These are phyloP conservation scores for Orius insidiosus DNA, from an alignment of 1,140 invertebrate genomes.

Conservation along the genomic window DNA sequence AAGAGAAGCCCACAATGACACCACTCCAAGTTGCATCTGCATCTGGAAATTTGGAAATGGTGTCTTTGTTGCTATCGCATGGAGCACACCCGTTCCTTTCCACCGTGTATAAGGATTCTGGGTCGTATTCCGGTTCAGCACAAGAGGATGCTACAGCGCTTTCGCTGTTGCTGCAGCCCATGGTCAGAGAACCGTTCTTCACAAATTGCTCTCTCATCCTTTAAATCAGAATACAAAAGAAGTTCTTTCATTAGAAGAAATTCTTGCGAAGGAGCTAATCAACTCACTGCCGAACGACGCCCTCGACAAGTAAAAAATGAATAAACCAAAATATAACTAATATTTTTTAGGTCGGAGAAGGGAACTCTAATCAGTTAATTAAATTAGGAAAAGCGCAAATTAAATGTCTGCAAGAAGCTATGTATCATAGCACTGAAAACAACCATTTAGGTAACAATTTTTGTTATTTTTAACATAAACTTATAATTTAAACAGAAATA, in stretches of 20 bases:
- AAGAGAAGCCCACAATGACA: conserved; percentile 70
- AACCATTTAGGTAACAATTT: conserved; percentile 53
- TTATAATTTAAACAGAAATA: conserved; percentile 39
- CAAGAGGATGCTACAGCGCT: conserved; percentile 67
- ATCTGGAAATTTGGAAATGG: conserved; percentile 61
- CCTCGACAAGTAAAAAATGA: background rate
- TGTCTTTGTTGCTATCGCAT: conserved; percentile 57
- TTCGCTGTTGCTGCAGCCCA: conserved; percentile 75
- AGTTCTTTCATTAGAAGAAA: conserved; percentile 74
- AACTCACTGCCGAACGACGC: conserved; percentile 23
- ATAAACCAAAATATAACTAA: too few relatives aligned
- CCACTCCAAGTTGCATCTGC: conserved; percentile 71
- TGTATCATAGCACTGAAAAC: conserved; percentile 82
- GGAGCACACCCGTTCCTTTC: conserved; percentile 75
- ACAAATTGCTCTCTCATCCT: conserved; percentile 61
- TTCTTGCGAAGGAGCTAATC: conserved; percentile 59
- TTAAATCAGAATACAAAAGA: conserved; percentile 43
- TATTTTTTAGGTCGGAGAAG: conserved; percentile 5
- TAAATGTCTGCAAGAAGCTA: conserved; percentile 71
- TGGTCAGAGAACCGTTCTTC: conserved; percentile 56
- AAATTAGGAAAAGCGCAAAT: conserved; percentile 67
- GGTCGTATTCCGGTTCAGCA: conserved; percentile 68
- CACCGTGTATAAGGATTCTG: conserved; percentile 59
- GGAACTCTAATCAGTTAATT: conserved; percentile 14
- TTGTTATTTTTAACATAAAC: background rate